Percentiles rank a stretch among this genome's conserved stretches.
phyloP scores from a whole-genome alignment of 30 jellyfish, hydroid and myxozoan genomes.

The Phacellophora camtschatica region DNA sequence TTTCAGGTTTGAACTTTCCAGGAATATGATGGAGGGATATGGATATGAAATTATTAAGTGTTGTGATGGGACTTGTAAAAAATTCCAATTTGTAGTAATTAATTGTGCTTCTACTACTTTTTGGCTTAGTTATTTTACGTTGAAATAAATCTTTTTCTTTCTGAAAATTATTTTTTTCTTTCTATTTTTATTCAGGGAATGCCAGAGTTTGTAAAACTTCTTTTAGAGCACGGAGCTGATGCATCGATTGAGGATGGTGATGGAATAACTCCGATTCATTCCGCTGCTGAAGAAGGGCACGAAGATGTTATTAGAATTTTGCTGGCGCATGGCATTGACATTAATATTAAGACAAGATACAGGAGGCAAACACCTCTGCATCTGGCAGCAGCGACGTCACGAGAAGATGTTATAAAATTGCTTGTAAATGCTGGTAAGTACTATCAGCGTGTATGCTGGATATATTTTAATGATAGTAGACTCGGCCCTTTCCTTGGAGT shows the following conservation, averaged over 20 bases:
- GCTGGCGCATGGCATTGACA: slow-evolving; percentile 59
- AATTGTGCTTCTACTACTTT: too few relatives aligned
- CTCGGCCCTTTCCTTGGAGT: too few relatives aligned
- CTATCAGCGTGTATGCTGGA: too few relatives aligned
- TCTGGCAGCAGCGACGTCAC: slow-evolving; percentile 64
- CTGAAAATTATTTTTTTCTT: too few relatives aligned
- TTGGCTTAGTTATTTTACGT: too few relatives aligned
- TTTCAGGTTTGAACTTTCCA: too few relatives aligned
- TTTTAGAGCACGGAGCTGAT: slow-evolving; percentile 70
- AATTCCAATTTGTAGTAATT: too few relatives aligned
- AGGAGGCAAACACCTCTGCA: slow-evolving; percentile 70
- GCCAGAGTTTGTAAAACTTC: slow-evolving; percentile 58
- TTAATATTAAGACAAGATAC: slow-evolving; percentile 35
- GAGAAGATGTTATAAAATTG: slow-evolving; percentile 46
- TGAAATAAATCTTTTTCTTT: too few relatives aligned
- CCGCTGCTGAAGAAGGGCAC: slow-evolving; percentile 85
- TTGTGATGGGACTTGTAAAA: too few relatives aligned
- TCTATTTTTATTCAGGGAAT: slow-evolving; percentile 86
- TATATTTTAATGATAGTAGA: too few relatives aligned
- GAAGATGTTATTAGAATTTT: slow-evolving; percentile 43
- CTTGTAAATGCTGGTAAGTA: slow-evolving; percentile 44
- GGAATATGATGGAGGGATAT: too few relatives aligned
- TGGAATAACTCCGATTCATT: slow-evolving; percentile 60
- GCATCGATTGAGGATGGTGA: slow-evolving; percentile 46
- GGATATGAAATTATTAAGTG: too few relatives aligned